Conservation (phyloP, 2,888 invertebrate genomes). For the Ferdinandea cuprea region DNA sequence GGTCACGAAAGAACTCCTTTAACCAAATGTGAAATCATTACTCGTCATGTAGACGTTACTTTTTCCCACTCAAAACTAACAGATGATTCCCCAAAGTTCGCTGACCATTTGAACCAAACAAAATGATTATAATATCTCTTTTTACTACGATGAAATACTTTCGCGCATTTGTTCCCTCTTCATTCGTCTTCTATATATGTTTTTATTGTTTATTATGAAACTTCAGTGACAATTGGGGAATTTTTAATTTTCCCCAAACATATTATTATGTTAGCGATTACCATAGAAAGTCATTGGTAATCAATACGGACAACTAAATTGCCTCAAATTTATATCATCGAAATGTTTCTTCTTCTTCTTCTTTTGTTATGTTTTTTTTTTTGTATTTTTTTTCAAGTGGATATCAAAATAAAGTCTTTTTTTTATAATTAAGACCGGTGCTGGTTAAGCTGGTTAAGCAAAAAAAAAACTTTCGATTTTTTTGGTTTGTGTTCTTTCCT, state of each 20-base stretch:
- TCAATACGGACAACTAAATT: background rate
- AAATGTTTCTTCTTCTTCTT: no score
- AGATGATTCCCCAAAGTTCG: conserved; percentile 18
- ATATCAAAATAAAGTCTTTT: conserved; percentile 13
- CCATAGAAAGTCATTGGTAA: conserved; percentile 5
- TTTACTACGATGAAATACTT: conserved; percentile 26
- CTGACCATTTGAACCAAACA: conserved; percentile 11
- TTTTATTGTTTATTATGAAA: conserved; percentile 28
- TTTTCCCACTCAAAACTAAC: no score
- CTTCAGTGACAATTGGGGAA: conserved; percentile 16
- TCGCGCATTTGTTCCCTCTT: conserved; percentile 12
- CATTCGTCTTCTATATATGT: background rate
- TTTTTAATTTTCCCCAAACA: conserved; percentile 13
- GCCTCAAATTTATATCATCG: background rate
- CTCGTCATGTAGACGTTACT: no score
- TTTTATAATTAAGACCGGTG: background rate
- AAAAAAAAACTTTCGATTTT: conserved; percentile 53
- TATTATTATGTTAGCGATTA: no score
- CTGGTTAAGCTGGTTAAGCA: conserved; percentile 33
- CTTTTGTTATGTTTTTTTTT: no score
- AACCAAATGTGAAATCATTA: no score
- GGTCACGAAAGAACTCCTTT: no score
- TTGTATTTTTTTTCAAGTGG: no score
- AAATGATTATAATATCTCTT: conserved; percentile 29
- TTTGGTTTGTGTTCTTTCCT: conserved; percentile 25